Conservation (phyloP, 2,888 invertebrate genomes). For the Watsonalla binaria region DNA sequence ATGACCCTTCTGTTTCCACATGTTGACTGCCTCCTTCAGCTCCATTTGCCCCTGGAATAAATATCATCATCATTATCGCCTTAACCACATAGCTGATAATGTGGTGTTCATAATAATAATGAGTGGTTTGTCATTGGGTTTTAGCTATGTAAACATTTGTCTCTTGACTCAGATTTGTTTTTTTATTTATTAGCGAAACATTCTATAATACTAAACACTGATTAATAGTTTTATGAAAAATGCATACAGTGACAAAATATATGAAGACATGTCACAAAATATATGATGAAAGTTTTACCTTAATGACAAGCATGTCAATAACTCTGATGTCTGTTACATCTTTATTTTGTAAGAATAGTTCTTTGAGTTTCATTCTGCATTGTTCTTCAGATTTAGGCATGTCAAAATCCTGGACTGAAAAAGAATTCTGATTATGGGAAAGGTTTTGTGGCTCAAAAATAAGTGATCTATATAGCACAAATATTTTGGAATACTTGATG, state of each 20-base stretch:
- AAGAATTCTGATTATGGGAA: slow-evolving; percentile 2
- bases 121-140: too few species aligned
- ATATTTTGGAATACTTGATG: too few species aligned
- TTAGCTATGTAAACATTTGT: too few species aligned
- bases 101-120: too few species aligned
- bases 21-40: slow-evolving; percentile 88
- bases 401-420: slow-evolving; percentile 89
- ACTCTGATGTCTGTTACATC: slow-evolving; percentile 90
- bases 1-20: slow-evolving; percentile 94
- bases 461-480: too few species aligned
- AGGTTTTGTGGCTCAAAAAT: not conserved
- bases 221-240: too few species aligned
- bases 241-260: too few species aligned
- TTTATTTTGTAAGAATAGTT: slow-evolving; percentile 87
- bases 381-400: slow-evolving; percentile 86
- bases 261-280: too few species aligned
- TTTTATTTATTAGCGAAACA: too few species aligned
- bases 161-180: too few species aligned
- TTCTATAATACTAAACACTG: too few species aligned
- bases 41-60: slow-evolving; percentile 94
- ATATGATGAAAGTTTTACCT: slow-evolving; percentile 76
- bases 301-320: slow-evolving; percentile 94
- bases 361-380: slow-evolving; percentile 85
- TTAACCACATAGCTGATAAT: too few species aligned
- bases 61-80: not conserved